These are phyloP conservation scores for Myopa tessellatipennis DNA, from an alignment of 2,888 invertebrate species.

Conservation along the genomic window DNA sequence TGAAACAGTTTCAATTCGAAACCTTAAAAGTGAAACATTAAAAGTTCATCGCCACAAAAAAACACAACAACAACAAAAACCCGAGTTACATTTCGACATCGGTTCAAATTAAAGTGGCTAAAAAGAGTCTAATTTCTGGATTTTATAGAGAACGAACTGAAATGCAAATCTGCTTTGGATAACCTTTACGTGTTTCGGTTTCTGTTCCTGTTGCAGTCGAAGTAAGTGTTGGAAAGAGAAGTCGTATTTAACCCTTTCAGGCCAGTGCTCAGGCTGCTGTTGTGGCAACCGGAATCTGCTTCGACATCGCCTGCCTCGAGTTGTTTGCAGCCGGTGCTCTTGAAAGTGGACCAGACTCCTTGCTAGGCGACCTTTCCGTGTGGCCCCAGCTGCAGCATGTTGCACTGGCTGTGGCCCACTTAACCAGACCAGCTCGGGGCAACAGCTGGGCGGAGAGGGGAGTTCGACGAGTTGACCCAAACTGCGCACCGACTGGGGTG, in stretches of 20 bases:
- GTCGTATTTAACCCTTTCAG: neutral
- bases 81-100: neutral
- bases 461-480: too few species aligned
- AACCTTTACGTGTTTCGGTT: neutral
- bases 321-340: neutral
- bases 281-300: neutral
- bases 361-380: slow-evolving; percentile 28
- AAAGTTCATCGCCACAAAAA: neutral
- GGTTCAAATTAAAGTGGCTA: too few species aligned
- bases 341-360: slow-evolving; percentile 21
- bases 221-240: slow-evolving; percentile 1
- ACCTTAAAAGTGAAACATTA: neutral
- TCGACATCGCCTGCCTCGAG: neutral
- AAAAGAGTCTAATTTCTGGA: too few species aligned
- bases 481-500: too few species aligned
- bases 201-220: neutral
- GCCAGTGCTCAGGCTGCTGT: neutral
- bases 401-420: slow-evolving; percentile 16
- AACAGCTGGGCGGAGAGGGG: too few species aligned
- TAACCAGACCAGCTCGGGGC: neutral
- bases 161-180: neutral
- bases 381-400: neutral
- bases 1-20: neutral
- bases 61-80: neutral
- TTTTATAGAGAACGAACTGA: too few species aligned